Base-by-base conservation (phyloP, 1,140 invertebrate species). In the Armadillidium nasatum region DNA sequence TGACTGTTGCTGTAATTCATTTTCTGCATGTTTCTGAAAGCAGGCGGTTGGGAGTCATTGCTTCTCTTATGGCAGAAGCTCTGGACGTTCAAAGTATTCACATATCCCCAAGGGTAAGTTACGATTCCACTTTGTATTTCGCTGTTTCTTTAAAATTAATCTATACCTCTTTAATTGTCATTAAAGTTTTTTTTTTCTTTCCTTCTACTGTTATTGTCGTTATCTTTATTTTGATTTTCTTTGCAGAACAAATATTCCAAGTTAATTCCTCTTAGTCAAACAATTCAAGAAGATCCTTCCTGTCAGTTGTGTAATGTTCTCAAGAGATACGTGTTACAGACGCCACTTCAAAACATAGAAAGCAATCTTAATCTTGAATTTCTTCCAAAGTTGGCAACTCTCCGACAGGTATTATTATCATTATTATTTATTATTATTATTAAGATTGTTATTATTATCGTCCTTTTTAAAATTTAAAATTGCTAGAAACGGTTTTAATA, bases 21-120 rank as follows among this genome's bases (percentile, higher is more conserved):
- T 88, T 95, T 91, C 84, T 92, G 92, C 80, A 88, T 90, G 72
- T 76, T 77, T 77, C 73, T 67, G 76, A 79, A 82, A 79, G 74
- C 21, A 74, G 79, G 4, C 75, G 78, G 10, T 66, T 82, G n/a
- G 93, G 93, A 10, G 91, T 95, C 11, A 91, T 96, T 69, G 94
- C 95, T 67, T 95, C 93, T 83, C 88, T 98, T 0, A 97, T 98
- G 95, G 93, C 94, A 4, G 94, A 96, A 82, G 94, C 93, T 0
- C 87, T 97, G 69, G 95, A 98, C 82, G 87, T 91, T 9, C 91
- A 92, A 78, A 89, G 90, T 13, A 90, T 93, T 72, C 93, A 95
- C 82, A 91, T 93, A 82, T 89, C 93, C n/a, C 87, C 90, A 3
- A 95, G 94, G 88, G 93, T 94, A 46, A 60, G 76, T 73, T 77